Percentiles rank a stretch among this genome's conserved stretches.
Evolutionary conservation across 1,140 invertebrate species (phyloP).

Genomic region (Lepidostoma basale): DNA sequence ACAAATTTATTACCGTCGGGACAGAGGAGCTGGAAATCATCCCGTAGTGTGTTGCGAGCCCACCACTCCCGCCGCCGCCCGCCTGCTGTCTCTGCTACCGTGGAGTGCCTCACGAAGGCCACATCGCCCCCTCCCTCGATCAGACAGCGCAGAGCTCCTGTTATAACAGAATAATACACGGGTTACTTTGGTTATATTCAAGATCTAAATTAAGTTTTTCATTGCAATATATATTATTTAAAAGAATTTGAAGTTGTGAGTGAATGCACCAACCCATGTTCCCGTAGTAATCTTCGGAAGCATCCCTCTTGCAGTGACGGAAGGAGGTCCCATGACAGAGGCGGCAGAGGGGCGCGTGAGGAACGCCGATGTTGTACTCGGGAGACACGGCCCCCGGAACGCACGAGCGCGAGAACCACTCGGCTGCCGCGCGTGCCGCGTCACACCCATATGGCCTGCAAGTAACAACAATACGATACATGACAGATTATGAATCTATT

Average conservation of each 20-base stretch:
- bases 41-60: slow-evolving; percentile 88
- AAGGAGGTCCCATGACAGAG: slow-evolving; percentile 88
- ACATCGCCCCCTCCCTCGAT: slow-evolving; percentile 95
- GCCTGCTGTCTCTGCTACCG: slow-evolving; percentile 89
- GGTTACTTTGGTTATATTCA: too few relatives aligned
- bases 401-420: slow-evolving; percentile 92
- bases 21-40: slow-evolving; percentile 93
- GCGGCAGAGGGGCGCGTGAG: slow-evolving; percentile 92
- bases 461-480: not conserved
- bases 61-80: slow-evolving; percentile 89
- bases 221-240: too few relatives aligned
- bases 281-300: slow-evolving; percentile 88
- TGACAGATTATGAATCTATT: not conserved
- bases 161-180: too few relatives aligned
- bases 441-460: slow-evolving; percentile 86
- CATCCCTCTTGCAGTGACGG: slow-evolving; percentile 82
- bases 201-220: too few relatives aligned
- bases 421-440: slow-evolving; percentile 83
- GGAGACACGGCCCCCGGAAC: slow-evolving; percentile 86
- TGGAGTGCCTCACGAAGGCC: slow-evolving; percentile 92
- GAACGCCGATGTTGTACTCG: slow-evolving; percentile 78
- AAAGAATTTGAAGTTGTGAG: too few relatives aligned
- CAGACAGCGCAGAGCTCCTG: slow-evolving; percentile 89
- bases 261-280: slow-evolving; percentile 57
- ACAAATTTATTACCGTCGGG: slow-evolving; percentile 77